Percentiles rank a stretch among this genome's conserved stretches.
Evolutionary conservation across 2,888 invertebrate genomes (phyloP).

Genomic region (Drosophila anomelani): DNA sequence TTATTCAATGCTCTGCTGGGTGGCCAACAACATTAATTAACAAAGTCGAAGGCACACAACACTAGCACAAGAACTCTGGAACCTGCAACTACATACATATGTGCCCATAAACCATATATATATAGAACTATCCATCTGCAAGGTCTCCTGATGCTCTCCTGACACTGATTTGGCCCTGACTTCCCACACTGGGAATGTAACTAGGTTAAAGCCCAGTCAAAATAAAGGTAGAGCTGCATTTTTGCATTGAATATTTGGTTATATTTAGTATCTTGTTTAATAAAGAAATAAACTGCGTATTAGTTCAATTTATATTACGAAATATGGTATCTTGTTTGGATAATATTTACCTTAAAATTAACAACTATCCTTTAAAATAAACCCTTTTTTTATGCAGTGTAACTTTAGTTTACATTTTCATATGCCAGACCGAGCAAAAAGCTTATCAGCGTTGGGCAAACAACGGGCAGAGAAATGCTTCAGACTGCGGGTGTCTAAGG

Average conservation of each 20-base stretch:
- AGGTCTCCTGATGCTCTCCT: constrained; percentile 4
- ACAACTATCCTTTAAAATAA: no score
- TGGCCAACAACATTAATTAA: constrained; percentile 66
- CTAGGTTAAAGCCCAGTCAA: not conserved
- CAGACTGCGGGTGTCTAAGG: constrained; percentile 5
- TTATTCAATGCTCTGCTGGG: constrained; percentile 27
- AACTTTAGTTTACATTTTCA: constrained; percentile 45
- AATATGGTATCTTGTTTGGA: no score
- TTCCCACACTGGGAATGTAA: constrained; percentile 9
- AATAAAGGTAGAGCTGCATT: no score
- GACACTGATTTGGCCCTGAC: constrained; percentile 23
- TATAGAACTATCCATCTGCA: constrained; percentile 24
- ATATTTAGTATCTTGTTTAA: no score
- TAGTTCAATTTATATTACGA: no score
- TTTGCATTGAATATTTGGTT: no score
- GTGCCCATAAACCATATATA: constrained; percentile 1
- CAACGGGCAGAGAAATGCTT: constrained; percentile 29
- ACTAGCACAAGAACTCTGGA: constrained; percentile 33
- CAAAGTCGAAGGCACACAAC: constrained; percentile 43
- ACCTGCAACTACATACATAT: constrained; percentile 6
- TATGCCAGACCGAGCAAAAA: constrained; percentile 25
- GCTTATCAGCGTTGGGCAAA: constrained; percentile 64
- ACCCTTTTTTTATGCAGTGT: constrained; percentile 12
- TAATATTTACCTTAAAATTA: no score
- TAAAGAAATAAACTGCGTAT: no score